A percentile compares a stretch with the other conserved stretches of the same genome.
Evolutionary conservation across 1,140 invertebrate species (phyloP).

Genomic region (Conopomorpha cramerella): DNA sequence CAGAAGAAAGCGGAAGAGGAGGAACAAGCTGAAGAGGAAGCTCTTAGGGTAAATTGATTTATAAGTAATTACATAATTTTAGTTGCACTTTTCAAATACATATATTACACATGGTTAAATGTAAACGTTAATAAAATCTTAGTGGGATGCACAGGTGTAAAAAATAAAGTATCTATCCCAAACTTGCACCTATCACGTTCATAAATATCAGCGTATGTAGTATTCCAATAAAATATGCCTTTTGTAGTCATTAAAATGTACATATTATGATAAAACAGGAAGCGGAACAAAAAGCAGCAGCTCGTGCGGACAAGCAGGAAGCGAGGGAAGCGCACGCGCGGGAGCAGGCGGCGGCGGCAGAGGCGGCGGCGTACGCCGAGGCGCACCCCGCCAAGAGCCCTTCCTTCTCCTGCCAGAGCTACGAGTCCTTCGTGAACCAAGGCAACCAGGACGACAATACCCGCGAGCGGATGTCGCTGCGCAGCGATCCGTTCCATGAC

Average conservation of each 20-base stretch:
- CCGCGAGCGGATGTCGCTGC: conserved; percentile 88
- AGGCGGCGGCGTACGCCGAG: conserved; percentile 65
- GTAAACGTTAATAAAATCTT: too few relatives aligned
- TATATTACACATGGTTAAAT: too few relatives aligned
- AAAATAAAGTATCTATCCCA: too few relatives aligned
- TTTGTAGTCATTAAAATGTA: too few relatives aligned
- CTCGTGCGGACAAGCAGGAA: conserved; percentile 73
- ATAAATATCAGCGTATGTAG: too few relatives aligned
- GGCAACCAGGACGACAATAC: conserved; percentile 84
- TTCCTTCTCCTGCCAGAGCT: conserved; percentile 87
- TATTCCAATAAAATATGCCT: too few relatives aligned
- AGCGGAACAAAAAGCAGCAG: conserved; percentile 80
- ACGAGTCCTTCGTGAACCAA: conserved; percentile 86
- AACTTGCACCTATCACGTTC: too few relatives aligned
- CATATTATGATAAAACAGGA: too few relatives aligned
- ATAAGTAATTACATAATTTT: background rate
- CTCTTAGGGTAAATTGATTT: conserved; percentile 68
- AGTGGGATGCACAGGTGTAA: too few relatives aligned
- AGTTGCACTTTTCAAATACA: background rate
- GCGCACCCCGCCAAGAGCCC: conserved; percentile 79
- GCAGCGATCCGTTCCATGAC: conserved; percentile 75
- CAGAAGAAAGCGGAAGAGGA: conserved; percentile 98
- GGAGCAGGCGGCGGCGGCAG: conserved; percentile 59
- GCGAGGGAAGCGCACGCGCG: conserved; percentile 68
- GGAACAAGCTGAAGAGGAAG: conserved; percentile 89